A percentile compares a stretch with the other conserved stretches of the same genome.
phyloP scores from a whole-genome alignment of 2,888 invertebrate genomes.

The Mimachlamys varia region DNA sequence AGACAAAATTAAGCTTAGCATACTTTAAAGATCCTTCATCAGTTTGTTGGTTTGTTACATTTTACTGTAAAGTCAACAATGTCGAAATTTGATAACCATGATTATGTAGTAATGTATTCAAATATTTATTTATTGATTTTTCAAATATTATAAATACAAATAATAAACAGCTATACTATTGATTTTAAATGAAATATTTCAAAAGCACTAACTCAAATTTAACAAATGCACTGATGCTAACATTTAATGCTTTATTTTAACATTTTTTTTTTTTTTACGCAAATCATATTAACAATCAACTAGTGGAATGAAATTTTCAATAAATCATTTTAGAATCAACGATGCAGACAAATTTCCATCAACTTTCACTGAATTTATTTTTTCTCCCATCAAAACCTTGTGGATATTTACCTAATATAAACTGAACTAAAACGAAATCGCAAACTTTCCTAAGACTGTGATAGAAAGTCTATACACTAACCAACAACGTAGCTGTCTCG shows the following conservation, averaged over 20 bases:
- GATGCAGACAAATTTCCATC: too few relatives aligned
- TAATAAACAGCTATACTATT: background rate
- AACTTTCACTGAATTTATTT: background rate
- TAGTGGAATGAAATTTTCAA: too few relatives aligned
- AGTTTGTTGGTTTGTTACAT: background rate
- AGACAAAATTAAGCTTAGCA: background rate
- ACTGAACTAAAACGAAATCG: background rate
- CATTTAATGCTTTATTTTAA: too few relatives aligned
- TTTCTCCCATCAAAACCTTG: background rate
- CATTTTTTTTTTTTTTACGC: too few relatives aligned
- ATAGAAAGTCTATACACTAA: background rate
- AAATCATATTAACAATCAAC: background rate
- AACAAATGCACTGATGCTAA: too few relatives aligned
- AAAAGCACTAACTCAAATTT: background rate
- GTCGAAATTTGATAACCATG: background rate
- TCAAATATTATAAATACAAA: background rate
- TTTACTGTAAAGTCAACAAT: background rate
- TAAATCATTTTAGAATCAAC: too few relatives aligned
- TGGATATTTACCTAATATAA: background rate
- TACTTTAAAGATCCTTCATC: background rate
- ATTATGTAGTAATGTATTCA: too few relatives aligned
- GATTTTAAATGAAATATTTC: background rate
- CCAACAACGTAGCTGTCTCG: background rate
- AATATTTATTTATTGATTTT: background rate
- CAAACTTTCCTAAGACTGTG: background rate